Evolutionary conservation across 1,140 invertebrate genomes (phyloP).

Genomic region (Agrypnia vestita): DNA sequence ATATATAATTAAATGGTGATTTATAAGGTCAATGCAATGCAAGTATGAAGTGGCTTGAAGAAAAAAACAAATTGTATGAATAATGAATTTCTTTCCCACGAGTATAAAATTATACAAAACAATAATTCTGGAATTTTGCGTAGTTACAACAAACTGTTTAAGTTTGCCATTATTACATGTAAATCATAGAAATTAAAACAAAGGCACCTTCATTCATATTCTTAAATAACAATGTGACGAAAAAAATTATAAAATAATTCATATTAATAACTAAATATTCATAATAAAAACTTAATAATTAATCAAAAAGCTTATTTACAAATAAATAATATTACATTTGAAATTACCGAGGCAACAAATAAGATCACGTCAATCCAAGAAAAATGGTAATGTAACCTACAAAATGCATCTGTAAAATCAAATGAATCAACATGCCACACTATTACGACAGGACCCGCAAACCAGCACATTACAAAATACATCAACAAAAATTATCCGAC

Average conservation of each 20-base stretch:
- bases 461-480: no score
- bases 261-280: background rate
- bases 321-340: slow-evolving; percentile 8
- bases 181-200: background rate
- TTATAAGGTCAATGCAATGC: no score
- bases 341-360: background rate
- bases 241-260: background rate
- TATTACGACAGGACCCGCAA: background rate
- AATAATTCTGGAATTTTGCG: slow-evolving; percentile 23
- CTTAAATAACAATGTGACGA: background rate
- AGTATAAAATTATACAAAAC: slow-evolving; percentile 46
- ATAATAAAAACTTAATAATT: slow-evolving; percentile 8
- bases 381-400: slow-evolving; percentile 1
- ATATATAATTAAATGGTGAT: no score
- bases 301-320: slow-evolving; percentile 19
- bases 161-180: background rate
- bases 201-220: slow-evolving; percentile 29
- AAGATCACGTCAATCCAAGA: background rate
- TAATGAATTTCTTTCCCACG: slow-evolving; percentile 40
- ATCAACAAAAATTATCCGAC: no score
- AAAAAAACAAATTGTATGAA: slow-evolving; percentile 17
- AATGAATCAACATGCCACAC: background rate
- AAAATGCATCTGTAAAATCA: background rate
- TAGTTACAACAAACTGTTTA: background rate
- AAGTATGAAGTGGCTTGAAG: no score